phyloP scores from a whole-genome alignment of 2,888 invertebrate species.

The Itoplectis maculator region DNA sequence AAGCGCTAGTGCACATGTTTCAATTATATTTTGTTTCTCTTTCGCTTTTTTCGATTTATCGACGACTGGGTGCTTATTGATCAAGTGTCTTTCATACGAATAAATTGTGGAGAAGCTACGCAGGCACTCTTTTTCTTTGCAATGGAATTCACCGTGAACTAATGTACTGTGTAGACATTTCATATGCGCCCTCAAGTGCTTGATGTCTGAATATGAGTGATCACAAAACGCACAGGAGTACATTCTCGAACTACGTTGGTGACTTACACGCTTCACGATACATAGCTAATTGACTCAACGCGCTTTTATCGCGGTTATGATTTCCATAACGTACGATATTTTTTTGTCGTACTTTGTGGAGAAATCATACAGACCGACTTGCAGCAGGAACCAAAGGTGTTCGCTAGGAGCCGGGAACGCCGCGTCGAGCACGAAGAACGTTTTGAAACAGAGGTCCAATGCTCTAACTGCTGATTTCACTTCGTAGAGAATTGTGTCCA shows the following conservation, averaged over 20 bases:
- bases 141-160: not conserved
- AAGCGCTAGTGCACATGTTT: not conserved
- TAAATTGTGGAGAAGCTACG: conserved; percentile 11
- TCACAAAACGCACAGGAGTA: conserved; percentile 59
- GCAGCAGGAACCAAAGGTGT: conserved; percentile 60
- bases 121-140: conserved; percentile 24
- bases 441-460: conserved; percentile 60
- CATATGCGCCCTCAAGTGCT: conserved; percentile 19
- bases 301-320: no score
- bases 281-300: not conserved
- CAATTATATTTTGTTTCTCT: not conserved
- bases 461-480: conserved; percentile 21
- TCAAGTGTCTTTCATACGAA: conserved; percentile 39
- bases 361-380: conserved; percentile 56
- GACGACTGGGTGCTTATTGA: conserved; percentile 5
- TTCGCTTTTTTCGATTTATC: conserved; percentile 8
- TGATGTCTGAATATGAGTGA: conserved; percentile 1
- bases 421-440: conserved; percentile 54
- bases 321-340: no score
- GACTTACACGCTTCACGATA: conserved; percentile 14
- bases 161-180: conserved; percentile 32
- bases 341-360: conserved; percentile 24
- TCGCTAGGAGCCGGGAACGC: conserved; percentile 50
- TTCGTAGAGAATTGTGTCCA: conserved; percentile 5
- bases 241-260: conserved; percentile 33